These are phyloP conservation scores for Lepidocolaptes lacrymiger DNA, from an alignment of 2,797 vertebrate species.

Conservation along the genomic window DNA sequence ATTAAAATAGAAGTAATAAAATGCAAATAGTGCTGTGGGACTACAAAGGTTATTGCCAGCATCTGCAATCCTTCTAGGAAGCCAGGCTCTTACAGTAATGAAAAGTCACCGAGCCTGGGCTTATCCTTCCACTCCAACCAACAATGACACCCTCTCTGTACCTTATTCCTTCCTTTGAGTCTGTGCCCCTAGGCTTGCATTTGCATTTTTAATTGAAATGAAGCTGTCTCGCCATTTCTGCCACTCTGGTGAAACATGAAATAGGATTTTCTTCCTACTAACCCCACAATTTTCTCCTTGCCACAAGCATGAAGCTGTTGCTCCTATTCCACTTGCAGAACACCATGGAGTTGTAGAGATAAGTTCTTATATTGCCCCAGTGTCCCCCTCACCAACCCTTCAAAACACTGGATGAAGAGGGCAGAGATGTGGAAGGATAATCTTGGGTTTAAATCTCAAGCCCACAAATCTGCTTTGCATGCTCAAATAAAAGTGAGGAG, in stretches of 20 bases:
- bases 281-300: neutral
- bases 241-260: neutral
- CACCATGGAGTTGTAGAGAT: neutral
- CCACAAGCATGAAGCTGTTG: neutral
- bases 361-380: neutral
- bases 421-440: neutral
- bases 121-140: neutral
- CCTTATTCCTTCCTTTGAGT: neutral
- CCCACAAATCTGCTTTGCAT: rapidly evolving
- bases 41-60: neutral
- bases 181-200: neutral
- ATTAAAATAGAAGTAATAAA: slow-evolving; percentile 9
- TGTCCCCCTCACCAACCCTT: neutral
- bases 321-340: neutral
- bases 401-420: neutral
- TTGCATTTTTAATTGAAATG: slow-evolving; percentile 11
- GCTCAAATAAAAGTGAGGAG: neutral
- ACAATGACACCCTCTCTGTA: neutral
- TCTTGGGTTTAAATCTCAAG: neutral
- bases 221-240: neutral
- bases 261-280: neutral
- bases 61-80: neutral
- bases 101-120: neutral
- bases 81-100: neutral
- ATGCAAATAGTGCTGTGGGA: neutral